Conservation (phyloP, 2,888 invertebrate species). For the Sarcophaga rosellei region DNA sequence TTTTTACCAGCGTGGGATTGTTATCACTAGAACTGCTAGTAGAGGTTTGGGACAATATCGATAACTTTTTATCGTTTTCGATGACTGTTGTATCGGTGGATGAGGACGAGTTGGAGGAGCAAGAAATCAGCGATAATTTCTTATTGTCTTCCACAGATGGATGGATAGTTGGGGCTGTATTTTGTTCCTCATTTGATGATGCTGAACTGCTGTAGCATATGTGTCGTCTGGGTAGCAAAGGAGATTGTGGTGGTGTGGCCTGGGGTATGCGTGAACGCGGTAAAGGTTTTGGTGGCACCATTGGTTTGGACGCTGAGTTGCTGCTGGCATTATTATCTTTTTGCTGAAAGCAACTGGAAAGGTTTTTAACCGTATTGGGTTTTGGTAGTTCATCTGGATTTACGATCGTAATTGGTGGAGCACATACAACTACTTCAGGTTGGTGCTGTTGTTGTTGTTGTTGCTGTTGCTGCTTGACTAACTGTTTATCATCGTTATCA, state of each 20-base stretch:
- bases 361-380: conserved; percentile 76
- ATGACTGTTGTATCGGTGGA: conserved; percentile 31
- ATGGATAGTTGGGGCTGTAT: conserved; percentile 4
- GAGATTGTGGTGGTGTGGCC: conserved; percentile 74
- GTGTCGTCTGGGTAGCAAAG: conserved; percentile 66
- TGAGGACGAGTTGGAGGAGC: conserved; percentile 24
- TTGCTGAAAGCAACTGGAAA: conserved; percentile 75
- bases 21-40: conserved; percentile 35
- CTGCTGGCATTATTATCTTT: background rate
- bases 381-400: conserved; percentile 77
- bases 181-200: background rate
- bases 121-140: conserved; percentile 51
- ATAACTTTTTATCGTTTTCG: conserved; percentile 61
- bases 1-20: conserved; percentile 50
- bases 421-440: conserved; percentile 75
- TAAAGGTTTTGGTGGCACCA: conserved; percentile 71
- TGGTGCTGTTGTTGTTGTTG: conserved; percentile 48
- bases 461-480: conserved; percentile 50
- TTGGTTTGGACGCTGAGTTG: conserved; percentile 10
- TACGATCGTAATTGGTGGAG: conserved; percentile 75
- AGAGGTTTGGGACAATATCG: conserved; percentile 65
- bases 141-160: conserved; percentile 39
- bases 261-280: conserved; percentile 76
- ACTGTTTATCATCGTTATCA: conserved; percentile 13
- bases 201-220: background rate